These are phyloP conservation scores for Drosophila virilis DNA, from an alignment of 1,140 invertebrate species.

Conservation along the genomic window DNA sequence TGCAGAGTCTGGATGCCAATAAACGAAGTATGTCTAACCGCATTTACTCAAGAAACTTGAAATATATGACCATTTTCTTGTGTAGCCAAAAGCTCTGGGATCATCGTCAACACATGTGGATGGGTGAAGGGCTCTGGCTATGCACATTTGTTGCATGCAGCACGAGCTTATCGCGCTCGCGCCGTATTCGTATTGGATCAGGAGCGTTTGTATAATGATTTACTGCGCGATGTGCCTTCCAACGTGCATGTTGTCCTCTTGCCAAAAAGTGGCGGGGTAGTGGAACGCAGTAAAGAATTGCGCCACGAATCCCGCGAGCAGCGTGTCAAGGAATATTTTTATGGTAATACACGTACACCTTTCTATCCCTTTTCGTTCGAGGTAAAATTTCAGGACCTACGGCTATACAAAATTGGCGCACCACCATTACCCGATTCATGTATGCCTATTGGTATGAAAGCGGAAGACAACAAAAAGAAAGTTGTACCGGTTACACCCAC, in stretches of 20 bases:
- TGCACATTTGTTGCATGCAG: conserved; percentile 92
- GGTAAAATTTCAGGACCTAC: conserved; percentile 93
- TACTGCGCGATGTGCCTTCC: conserved; percentile 95
- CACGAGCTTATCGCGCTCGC: conserved; percentile 97
- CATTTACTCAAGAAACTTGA: neutral
- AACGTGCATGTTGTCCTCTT: conserved; percentile 97
- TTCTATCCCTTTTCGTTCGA: conserved; percentile 97
- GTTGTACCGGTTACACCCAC: conserved; percentile 92
- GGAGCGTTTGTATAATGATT: conserved; percentile 97
- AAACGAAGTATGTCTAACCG: conserved; percentile 88
- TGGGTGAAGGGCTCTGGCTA: conserved; percentile 97
- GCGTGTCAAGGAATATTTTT: conserved; percentile 97
- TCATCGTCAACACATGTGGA: conserved; percentile 98
- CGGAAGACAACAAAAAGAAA: conserved; percentile 96
- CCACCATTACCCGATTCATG: conserved; percentile 96
- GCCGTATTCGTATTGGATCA: conserved; percentile 98
- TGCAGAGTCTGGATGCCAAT: conserved; percentile 93
- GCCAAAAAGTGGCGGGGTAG: conserved; percentile 98
- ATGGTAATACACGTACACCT: conserved; percentile 90
- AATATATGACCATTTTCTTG: conserved; percentile 37
- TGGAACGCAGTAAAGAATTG: conserved; percentile 90
- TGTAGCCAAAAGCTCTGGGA: conserved; percentile 94
- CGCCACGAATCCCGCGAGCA: conserved; percentile 91
- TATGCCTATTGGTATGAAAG: conserved; percentile 97
- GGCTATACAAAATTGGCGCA: conserved; percentile 97